phyloP scores from a whole-genome alignment of 2,888 invertebrate genomes.

The Rhingia rostrata region DNA sequence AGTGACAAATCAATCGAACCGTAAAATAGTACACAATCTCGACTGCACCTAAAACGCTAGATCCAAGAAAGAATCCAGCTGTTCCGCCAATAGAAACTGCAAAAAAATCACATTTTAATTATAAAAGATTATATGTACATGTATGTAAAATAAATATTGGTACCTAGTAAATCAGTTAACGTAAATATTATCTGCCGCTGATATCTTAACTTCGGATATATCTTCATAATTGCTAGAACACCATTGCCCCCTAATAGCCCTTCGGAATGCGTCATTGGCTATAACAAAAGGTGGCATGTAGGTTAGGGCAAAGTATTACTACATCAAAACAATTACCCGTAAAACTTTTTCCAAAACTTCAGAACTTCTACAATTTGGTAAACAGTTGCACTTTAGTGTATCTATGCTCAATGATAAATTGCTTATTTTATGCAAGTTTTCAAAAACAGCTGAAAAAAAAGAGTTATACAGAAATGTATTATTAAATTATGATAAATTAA shows the following conservation, averaged over 20 bases:
- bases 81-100: slow-evolving; percentile 91
- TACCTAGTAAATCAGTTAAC: slow-evolving; percentile 82
- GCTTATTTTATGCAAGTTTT: slow-evolving; percentile 33
- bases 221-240: slow-evolving; percentile 74
- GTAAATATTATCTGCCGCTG: slow-evolving; percentile 81
- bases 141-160: neutral
- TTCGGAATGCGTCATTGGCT: slow-evolving; percentile 23
- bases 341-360: slow-evolving; percentile 74
- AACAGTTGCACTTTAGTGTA: slow-evolving; percentile 77
- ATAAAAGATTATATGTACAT: neutral
- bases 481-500: no score
- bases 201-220: slow-evolving; percentile 78
- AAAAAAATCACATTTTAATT: slow-evolving; percentile 70
- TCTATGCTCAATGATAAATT: slow-evolving; percentile 4
- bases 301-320: no score
- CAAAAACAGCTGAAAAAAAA: slow-evolving; percentile 35
- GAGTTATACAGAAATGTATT: neutral
- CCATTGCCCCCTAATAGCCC: slow-evolving; percentile 66
- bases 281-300: neutral
- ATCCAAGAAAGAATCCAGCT: slow-evolving; percentile 90
- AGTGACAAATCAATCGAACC: slow-evolving; percentile 86
- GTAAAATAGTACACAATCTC: slow-evolving; percentile 90
- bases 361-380: slow-evolving; percentile 80
- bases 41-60: slow-evolving; percentile 89
- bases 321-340: slow-evolving; percentile 18